Percentiles rank a stretch among this genome's conserved stretches.
Conservation (phyloP, 2,113 vertebrate species). For the Apeltes quadracus region DNA sequence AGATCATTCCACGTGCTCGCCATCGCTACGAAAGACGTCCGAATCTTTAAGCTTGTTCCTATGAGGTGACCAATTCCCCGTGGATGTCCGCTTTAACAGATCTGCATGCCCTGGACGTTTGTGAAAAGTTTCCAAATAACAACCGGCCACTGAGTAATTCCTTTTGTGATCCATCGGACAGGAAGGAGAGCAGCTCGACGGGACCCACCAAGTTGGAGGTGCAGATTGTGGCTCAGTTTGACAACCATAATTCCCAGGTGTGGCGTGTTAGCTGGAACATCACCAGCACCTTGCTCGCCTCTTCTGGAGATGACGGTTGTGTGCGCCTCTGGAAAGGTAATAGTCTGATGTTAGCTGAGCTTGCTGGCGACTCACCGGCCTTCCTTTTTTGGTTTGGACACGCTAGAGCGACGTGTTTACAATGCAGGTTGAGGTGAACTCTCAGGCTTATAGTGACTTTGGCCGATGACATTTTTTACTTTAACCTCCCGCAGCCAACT, state of each 20-base stretch:
- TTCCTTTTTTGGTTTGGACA: not conserved
- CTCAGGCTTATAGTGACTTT: not conserved
- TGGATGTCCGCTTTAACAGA: not conserved
- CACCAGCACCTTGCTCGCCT: slow-evolving; percentile 95
- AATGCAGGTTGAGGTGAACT: not conserved
- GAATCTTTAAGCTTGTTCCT: slow-evolving; percentile 95
- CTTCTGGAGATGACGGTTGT: slow-evolving; percentile 97
- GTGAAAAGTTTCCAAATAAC: not conserved
- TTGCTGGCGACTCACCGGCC: not conserved
- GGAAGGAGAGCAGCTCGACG: slow-evolving; percentile 89
- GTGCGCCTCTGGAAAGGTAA: slow-evolving; percentile 98
- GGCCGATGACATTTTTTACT: not conserved
- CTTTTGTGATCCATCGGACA: slow-evolving; percentile 50
- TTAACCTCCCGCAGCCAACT: slow-evolving; percentile 85
- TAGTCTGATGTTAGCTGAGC: not conserved
- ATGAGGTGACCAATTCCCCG: slow-evolving; percentile 81
- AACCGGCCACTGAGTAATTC: not conserved
- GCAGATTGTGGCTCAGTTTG: slow-evolving; percentile 95
- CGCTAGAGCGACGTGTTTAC: not conserved
- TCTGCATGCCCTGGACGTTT: not conserved
- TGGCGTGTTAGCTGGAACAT: slow-evolving; percentile 99
- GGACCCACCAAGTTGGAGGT: slow-evolving; percentile 95
- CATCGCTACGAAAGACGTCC: slow-evolving; percentile 96
- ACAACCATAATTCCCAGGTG: slow-evolving; percentile 97
- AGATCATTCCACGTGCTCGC: slow-evolving; percentile 96